phyloP scores from a whole-genome alignment of 2,113 vertebrate species.

The Corythaixoides concolor region DNA sequence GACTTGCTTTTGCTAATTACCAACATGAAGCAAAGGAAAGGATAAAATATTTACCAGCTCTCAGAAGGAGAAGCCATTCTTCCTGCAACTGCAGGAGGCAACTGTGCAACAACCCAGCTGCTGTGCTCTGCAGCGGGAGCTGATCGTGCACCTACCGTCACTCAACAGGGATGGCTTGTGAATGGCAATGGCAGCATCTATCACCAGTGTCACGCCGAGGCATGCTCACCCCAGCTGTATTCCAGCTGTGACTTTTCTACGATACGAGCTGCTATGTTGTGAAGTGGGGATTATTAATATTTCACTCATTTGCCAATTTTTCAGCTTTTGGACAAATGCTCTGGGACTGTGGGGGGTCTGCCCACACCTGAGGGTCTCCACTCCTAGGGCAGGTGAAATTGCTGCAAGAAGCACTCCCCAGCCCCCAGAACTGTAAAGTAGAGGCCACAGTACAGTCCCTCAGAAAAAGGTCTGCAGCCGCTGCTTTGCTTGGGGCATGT shows the following conservation, averaged over 20 bases:
- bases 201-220: rapidly evolving
- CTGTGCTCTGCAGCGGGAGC: background rate
- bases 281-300: background rate
- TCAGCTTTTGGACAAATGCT: background rate
- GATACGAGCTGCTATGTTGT: background rate
- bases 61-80: background rate
- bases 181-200: background rate
- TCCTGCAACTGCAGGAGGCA: background rate
- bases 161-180: background rate
- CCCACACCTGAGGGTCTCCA: background rate
- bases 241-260: background rate
- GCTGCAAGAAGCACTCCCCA: background rate
- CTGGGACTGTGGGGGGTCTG: rapidly evolving
- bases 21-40: background rate
- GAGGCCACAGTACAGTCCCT: background rate
- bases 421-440: rapidly evolving
- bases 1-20: background rate
- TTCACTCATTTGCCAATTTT: rapidly evolving
- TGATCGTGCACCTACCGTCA: background rate
- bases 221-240: background rate
- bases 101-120: background rate
- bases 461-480: background rate
- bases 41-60: background rate
- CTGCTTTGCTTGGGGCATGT: background rate
- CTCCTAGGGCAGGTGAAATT: background rate